Evolutionary conservation across 1,140 invertebrate species (phyloP), one percentile per base, ranked within the genome.

Genomic region (Trypoxylus dichotomus): DNA sequence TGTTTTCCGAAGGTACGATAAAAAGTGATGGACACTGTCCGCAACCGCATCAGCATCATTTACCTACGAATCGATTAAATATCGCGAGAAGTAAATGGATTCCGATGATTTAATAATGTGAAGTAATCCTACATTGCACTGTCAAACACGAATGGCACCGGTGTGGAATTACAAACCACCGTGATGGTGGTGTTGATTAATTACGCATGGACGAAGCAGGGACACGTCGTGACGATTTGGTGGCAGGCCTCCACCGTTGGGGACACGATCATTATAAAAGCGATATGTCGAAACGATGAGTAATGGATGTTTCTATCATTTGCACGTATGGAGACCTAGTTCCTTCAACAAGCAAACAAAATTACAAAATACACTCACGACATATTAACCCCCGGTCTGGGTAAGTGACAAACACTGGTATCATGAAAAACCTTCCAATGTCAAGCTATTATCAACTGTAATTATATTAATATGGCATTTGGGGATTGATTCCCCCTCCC

Each of bases 251-350:
- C 19, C 3, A 58, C 7, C 24, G 19, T 68, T 15, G 60, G 21
- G 60, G 15, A 24, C 19, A 13, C 3, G 75, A 54, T 76, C 47
- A 60, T 76, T 76, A 76, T 37, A 78, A 79, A 79, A 76, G n/a
- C 58, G 60, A 75, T 10, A 78, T 54, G 79, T 77, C 77, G 42
- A 78, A 78, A 71, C 41, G 72, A 79, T 79, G 79, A 79, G 76
- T 76, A 71, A 79, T 79, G 76, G 76, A 73, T 76, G 76, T 72
- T 77, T 79, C 79, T 73, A 77, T 79, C 79, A 79, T 58, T 21
- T 21, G 15, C 27, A 6, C 6, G 73, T 71, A 19, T 68, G 21
- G 21, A 68, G 15, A 29, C 60, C 7, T 27, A 7, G 47, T 5
- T 7, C 15, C 27, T 13, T 24, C 24, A 11, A 25, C 24, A 6